These are phyloP conservation scores for Eucidaris tribuloides DNA, from an alignment of 35 echinoderm and acorn worm genomes.

Conservation along the genomic window DNA sequence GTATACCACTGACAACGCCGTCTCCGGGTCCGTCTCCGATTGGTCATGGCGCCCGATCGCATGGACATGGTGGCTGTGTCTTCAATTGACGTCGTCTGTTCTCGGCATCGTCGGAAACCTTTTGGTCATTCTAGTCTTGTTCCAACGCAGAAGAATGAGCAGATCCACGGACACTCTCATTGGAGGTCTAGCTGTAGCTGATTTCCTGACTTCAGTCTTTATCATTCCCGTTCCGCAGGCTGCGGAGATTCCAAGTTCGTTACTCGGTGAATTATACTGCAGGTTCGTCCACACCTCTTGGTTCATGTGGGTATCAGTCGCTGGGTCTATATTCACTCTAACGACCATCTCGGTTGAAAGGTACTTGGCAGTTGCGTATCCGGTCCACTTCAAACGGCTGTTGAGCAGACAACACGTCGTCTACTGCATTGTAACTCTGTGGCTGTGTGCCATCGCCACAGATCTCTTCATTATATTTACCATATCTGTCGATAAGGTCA, in stretches of 20 bases:
- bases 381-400: conserved; percentile 50
- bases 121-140: conserved; percentile 57
- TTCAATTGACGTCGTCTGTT: conserved; percentile 47
- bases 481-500: neutral
- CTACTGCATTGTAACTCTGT: conserved; percentile 33
- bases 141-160: conserved; percentile 25
- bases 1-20: too few species aligned
- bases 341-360: conserved; percentile 77
- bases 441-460: conserved; percentile 30
- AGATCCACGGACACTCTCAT: conserved; percentile 77
- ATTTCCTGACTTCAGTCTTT: conserved; percentile 64
- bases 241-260: neutral
- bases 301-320: conserved; percentile 75
- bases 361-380: conserved; percentile 83
- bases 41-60: conserved; percentile 9
- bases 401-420: conserved; percentile 31
- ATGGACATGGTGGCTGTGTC: conserved; percentile 45
- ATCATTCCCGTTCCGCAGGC: conserved; percentile 67
- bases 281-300: conserved; percentile 55
- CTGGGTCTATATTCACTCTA: conserved; percentile 70
- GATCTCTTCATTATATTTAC: conserved; percentile 31
- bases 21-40: too few species aligned
- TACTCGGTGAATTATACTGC: conserved; percentile 64
- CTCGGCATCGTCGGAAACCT: conserved; percentile 77
- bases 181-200: conserved; percentile 67